phyloP scores from a whole-genome alignment of 2,113 vertebrate genomes.

The Fukomys damarensis region DNA sequence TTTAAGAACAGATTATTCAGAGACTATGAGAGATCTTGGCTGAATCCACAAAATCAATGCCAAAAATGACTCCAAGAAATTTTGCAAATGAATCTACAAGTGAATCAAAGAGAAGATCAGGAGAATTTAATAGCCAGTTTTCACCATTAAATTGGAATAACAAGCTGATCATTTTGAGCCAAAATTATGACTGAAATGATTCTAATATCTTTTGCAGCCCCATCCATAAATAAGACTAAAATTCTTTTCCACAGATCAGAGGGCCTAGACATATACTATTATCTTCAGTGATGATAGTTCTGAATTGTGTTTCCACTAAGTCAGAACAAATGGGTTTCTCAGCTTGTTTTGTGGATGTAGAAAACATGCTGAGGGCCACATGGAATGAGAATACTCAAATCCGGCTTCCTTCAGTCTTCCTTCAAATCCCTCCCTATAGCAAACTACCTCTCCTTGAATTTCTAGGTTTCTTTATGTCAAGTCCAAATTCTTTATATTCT shows the following conservation, averaged over 20 bases:
- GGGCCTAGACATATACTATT: not conserved
- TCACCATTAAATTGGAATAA: not conserved
- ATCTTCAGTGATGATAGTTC: not conserved
- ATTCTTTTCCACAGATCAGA: not conserved
- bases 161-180: not conserved
- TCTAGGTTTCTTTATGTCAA: not conserved
- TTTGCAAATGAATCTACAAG: conserved; percentile 18
- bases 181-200: not conserved
- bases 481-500: not conserved
- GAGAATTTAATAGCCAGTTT: not conserved
- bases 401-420: not conserved
- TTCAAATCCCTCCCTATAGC: not conserved
- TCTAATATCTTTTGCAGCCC: not conserved
- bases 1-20: not conserved
- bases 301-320: not conserved
- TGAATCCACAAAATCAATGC: not conserved
- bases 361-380: not conserved
- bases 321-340: not conserved
- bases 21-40: not conserved
- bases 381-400: not conserved
- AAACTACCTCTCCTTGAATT: not conserved
- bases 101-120: not conserved
- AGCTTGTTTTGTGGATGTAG: not conserved
- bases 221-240: not conserved
- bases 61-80: not conserved